Evolutionary conservation across 2,888 invertebrate species (phyloP), one percentile per base, ranked within the genome.

Genomic region (Sphinx pinastri): DNA sequence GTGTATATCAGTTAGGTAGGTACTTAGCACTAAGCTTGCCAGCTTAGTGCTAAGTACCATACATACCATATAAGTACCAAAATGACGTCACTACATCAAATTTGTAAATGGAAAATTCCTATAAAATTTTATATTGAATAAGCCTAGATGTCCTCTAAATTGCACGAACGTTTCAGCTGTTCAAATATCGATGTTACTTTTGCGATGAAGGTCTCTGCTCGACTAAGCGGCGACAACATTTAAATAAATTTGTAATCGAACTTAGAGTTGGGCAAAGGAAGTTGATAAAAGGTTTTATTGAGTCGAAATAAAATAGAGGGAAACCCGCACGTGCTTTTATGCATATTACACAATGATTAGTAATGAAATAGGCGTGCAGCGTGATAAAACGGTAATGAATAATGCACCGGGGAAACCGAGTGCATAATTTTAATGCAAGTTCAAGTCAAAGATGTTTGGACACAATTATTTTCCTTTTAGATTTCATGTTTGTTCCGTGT

Each of bases 121-220:
- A 49, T 7, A 58, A 67, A 59, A 47, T 57, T 70, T 72, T 47
- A 67, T 71, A 71, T 71, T 71, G 11, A 70, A 75, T 59, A 59
- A 70, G 71, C 54, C 67, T 70, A 45, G 69, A 45, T 74, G 74
- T 77, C 77, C 77, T 81, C 75, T 73, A 67, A 66, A 47, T 68
- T 73, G 63, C 72, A 72, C 68, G 68, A 60, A 71, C 51, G 68
- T 71, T 76, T 74, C 79, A 79, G 74, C 75, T 82, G 80, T 73
- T 67, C 69, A 79, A 79, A 77, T 71, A 77, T 3, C 2, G 16
- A 72, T 73, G 73, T 78, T 75, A 75, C 47, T 13, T 19, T 47
- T 8, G 11, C 10, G 16, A 55, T 55, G 25, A 55, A 67, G 45
- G 68, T 68, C 68, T 47, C 57, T 25, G 25, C 25, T 47, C 55